Evolutionary conservation across 1,140 invertebrate species (phyloP).

Genomic region (Megalonaias nervosa): DNA sequence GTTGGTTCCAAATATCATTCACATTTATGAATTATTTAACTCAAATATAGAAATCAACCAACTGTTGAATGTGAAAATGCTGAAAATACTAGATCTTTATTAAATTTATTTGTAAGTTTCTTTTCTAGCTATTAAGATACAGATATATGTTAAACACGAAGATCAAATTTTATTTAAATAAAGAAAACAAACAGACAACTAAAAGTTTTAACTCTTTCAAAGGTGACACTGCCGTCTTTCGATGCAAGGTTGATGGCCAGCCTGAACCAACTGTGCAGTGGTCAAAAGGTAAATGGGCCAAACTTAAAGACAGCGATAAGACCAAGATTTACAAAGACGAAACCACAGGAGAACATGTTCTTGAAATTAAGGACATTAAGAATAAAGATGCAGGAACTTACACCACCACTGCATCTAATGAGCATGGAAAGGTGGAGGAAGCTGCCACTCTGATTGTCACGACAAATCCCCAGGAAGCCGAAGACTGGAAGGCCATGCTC

Average conservation of each 20-base stretch:
- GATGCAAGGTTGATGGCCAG: conserved; percentile 63
- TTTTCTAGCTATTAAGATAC: too few species aligned
- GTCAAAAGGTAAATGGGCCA: conserved; percentile 71
- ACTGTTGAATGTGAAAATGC: too few species aligned
- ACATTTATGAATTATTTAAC: too few species aligned
- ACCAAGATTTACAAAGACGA: conserved; percentile 66
- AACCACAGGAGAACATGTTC: conserved; percentile 59
- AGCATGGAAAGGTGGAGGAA: conserved; percentile 64
- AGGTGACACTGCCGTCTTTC: conserved; percentile 66
- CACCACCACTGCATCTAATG: conserved; percentile 67
- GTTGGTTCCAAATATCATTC: too few species aligned
- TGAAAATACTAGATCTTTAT: too few species aligned
- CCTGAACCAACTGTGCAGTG: conserved; percentile 66
- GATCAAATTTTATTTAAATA: too few species aligned
- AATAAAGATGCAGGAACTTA: conserved; percentile 70
- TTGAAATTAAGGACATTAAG: conserved; percentile 66
- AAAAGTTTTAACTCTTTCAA: neutral
- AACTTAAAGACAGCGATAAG: conserved; percentile 60
- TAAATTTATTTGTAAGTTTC: too few species aligned
- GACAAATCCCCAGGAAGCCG: conserved; percentile 66
- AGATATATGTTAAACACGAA: too few species aligned
- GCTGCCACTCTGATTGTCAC: conserved; percentile 71
- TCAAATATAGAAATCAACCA: too few species aligned
- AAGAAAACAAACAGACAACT: too few species aligned
- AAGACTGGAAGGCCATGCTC: conserved; percentile 68